Evolutionary conservation across 2,888 invertebrate genomes (phyloP), one percentile per base, ranked within the genome.

Genomic region (Chaitophorus viminalis): DNA sequence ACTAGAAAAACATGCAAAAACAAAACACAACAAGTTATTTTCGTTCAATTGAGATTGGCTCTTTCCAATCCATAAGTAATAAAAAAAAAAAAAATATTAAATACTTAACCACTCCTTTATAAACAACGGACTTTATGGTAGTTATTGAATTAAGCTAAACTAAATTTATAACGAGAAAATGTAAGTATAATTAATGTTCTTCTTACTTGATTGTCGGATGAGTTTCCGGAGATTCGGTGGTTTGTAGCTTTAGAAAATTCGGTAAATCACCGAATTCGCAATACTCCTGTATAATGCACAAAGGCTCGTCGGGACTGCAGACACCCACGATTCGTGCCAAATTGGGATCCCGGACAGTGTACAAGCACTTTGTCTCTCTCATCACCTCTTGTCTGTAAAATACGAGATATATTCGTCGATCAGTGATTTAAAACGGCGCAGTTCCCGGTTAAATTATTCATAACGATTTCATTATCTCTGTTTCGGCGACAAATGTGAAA

Each of bases 251-350:
- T 46, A 90, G 89, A 89, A 90, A 90, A 21, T 89, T 90, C n/a
- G 90, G 90, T 89, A 98, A 93, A 91, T 97, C 97, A 46, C 96
- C 96, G 89, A 95, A 94, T 91, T 96, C 95, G 91, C 96, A 95
- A 91, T 97, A 96, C 92, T 97, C 97, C 90, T 97, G 94, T n/a
- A 97, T 94, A 90, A 97, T 96, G 91, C 96, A 96, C 91, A 96
- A 94, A 11, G 97, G 97, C 91, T 97, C 96, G 90, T 96, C 95
- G 89, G 93, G 92, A 76, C 95, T 94, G 91, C 96, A 96, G 90
- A 96, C 93, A 33, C 96, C 97, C 86, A 97, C 93, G 89, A 97
- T 95, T 89, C 96, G 93, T 75, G 96, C 96, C 89, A 97, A 93
- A 92, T 97, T 97, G 65, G 95, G 94, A 92, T 97, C 96, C 89